Conservation (phyloP, 2,113 vertebrate species). For the Oceanodroma tethys region DNA sequence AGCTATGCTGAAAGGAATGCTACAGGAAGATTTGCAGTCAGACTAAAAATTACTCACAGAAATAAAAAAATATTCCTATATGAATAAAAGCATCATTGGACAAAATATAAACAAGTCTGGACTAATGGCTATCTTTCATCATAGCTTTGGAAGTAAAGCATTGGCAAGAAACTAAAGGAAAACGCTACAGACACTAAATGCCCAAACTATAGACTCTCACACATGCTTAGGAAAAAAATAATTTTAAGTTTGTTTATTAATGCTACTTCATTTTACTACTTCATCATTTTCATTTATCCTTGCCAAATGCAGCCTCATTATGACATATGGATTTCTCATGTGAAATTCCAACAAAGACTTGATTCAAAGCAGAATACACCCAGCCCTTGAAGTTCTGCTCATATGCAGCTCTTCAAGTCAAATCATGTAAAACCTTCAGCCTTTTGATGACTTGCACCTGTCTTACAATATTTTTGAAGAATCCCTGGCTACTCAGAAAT, state of each 20-base stretch:
- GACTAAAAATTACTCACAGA: neutral
- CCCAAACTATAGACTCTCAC: neutral
- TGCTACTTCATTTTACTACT: neutral
- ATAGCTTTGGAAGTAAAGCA: constrained; percentile 14
- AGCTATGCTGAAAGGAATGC: neutral
- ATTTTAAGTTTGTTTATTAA: neutral
- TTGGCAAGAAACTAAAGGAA: constrained; percentile 23
- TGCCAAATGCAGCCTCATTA: neutral
- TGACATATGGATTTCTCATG: constrained; percentile 10
- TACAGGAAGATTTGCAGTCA: neutral
- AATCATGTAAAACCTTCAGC: neutral
- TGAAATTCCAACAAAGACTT: constrained; percentile 12
- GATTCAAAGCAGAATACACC: constrained; percentile 51
- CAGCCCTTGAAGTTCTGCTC: neutral
- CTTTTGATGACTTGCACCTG: constrained; percentile 47
- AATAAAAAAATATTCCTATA: neutral
- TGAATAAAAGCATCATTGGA: neutral
- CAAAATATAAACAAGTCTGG: constrained; percentile 1
- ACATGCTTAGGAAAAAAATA: neutral
- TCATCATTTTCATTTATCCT: neutral
- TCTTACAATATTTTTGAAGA: neutral
- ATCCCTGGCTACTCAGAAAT: neutral
- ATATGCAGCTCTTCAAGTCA: constrained; percentile 13
- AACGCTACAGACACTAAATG: neutral
- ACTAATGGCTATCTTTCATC: neutral